A percentile compares a stretch with the other conserved stretches of the same genome.
phyloP scores from a whole-genome alignment of 2,797 vertebrate genomes.

The Gorsachius magnificus region DNA sequence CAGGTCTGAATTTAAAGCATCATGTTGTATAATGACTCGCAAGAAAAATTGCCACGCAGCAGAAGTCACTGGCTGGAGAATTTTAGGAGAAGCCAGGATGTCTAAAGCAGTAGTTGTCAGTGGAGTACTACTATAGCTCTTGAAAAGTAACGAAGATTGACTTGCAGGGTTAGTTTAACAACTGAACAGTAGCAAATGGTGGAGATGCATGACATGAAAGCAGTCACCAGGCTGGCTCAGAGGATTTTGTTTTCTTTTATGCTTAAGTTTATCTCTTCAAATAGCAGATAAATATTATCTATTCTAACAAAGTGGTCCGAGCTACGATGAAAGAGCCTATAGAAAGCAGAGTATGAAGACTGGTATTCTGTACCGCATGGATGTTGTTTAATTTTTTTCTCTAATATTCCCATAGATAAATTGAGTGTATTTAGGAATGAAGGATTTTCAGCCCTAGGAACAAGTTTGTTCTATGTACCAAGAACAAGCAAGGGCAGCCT shows the following conservation, averaged over 20 bases:
- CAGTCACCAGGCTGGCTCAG: background rate
- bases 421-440: background rate
- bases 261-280: background rate
- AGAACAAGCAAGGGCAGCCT: background rate
- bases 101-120: background rate
- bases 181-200: background rate
- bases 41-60: background rate
- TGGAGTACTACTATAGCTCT: background rate
- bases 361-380: background rate
- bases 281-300: background rate
- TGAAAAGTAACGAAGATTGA: background rate
- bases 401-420: background rate
- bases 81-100: background rate
- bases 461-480: background rate
- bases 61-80: background rate
- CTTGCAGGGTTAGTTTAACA: background rate
- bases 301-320: background rate
- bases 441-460: background rate
- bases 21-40: background rate
- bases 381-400: background rate
- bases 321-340: background rate
- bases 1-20: background rate
- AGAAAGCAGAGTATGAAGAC: background rate
- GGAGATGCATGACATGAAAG: background rate
- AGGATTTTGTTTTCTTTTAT: background rate